Base-by-base conservation (phyloP, 2,797 vertebrate genomes). In the Myripristis murdjan region DNA sequence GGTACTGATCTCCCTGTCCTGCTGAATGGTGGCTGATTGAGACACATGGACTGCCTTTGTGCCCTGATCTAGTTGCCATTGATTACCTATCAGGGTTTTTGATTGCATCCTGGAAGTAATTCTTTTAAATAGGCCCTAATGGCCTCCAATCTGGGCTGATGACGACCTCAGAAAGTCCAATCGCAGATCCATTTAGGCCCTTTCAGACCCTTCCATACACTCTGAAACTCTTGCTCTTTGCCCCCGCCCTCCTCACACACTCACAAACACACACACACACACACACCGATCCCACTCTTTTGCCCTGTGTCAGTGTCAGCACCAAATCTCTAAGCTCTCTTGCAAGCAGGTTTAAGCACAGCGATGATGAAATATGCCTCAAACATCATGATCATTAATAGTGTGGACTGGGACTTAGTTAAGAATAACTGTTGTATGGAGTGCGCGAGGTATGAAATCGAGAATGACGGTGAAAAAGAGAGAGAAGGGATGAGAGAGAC, bases 71-170 rank as follows among this genome's bases (percentile, higher is more conserved):
- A 83, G 91, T 94, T 94, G 89, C 89, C 91, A 94, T 94, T 92
- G 93, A 94, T 93, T 93, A 94, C 90, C 93, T 93, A 93, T 94
- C 92, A 92, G 86, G 81, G 91, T 93, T 93, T 93, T 90, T 94
- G 93, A 94, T 94, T 93, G 92, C 92, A 91, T 94, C 91, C 93
- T 93, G 93, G 88, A 92, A 92, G 92, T 92, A 92, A 93, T 93
- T 94, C 88, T 93, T 93, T 93, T 93, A 94, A 94, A 93, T 90
- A 93, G 92, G 89, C 92, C 92, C 89, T 94, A 93, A 93, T 94
- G 92, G 92, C 89, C 85, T 90, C 82, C 87, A 91, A 91, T 92
- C 92, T 92, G 85, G 86, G 88, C 89, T 90, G 92, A 93, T 93
- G 93, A 92, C 83, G 90, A 90, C 89, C 87, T 88, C 83, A 69